Conservation (phyloP, 2,888 invertebrate species). For the Nemurella pictetii region DNA sequence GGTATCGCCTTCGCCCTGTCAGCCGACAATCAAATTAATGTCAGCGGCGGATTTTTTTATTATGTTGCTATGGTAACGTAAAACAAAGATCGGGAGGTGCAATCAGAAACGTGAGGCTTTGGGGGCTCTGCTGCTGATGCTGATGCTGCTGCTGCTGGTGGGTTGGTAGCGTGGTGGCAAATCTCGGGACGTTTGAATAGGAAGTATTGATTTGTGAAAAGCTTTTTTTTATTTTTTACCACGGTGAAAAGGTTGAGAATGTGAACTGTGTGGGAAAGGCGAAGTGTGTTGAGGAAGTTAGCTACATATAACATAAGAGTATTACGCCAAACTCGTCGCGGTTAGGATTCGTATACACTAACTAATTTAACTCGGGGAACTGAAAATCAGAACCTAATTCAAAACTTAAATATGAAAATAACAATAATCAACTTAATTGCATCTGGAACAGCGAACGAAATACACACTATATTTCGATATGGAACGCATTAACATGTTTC, state of each 20-base stretch:
- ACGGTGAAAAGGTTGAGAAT: neutral
- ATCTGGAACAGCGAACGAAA: neutral
- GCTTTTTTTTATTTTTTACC: neutral
- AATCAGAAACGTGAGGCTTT: neutral
- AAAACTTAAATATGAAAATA: neutral
- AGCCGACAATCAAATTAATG: conserved; percentile 37
- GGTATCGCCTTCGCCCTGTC: conserved; percentile 26
- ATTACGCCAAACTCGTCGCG: neutral
- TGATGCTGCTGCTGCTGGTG: too few relatives aligned
- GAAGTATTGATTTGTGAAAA: neutral
- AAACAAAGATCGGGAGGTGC: conserved; percentile 29
- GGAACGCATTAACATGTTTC: neutral
- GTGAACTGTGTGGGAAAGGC: neutral
- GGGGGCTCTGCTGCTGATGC: too few relatives aligned
- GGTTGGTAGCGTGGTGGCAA: neutral
- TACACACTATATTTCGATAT: neutral
- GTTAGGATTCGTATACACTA: too few relatives aligned
- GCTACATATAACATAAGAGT: too few relatives aligned
- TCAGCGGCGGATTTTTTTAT: conserved; percentile 37
- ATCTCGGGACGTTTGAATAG: neutral
- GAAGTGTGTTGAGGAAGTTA: too few relatives aligned
- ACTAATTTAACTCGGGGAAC: too few relatives aligned
- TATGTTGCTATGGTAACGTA: conserved; percentile 21
- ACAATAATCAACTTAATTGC: neutral
- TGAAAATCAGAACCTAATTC: too few relatives aligned